These are phyloP conservation scores for Sinocyclocheilus grahami DNA, from an alignment of 2,113 vertebrate genomes.

Conservation along the genomic window DNA sequence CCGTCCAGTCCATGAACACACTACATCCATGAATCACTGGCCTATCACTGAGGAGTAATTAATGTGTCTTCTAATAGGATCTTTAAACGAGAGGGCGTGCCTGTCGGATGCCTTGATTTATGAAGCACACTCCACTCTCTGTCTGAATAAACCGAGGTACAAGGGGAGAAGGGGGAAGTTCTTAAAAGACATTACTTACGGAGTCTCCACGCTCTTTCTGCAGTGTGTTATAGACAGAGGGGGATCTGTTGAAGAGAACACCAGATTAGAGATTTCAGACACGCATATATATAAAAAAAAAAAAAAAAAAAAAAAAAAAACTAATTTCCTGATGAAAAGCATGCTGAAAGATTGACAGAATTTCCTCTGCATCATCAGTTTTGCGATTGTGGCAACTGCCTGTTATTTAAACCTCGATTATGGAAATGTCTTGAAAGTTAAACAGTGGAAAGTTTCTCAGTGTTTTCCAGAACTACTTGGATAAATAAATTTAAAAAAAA, in stretches of 20 bases:
- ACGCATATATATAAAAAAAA: not conserved
- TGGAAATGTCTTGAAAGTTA: not conserved
- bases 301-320: no score
- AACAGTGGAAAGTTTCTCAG: not conserved
- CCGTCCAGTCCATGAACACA: not conserved
- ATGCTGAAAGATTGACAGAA: no score
- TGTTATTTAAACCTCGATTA: not conserved
- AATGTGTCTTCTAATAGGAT: not conserved
- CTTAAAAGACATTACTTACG: conserved; percentile 84
- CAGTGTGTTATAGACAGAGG: conserved; percentile 97
- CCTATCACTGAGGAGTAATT: conserved; percentile 26
- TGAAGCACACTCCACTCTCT: not conserved
- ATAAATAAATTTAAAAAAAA: no score
- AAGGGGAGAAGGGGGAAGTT: not conserved
- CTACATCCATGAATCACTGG: not conserved
- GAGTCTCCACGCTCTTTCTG: conserved; percentile 96
- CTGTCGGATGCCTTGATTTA: conserved; percentile 19
- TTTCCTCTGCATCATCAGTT: not conserved
- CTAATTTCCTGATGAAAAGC: not conserved
- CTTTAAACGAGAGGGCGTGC: conserved; percentile 27
- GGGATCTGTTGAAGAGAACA: conserved; percentile 82
- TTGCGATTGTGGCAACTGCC: not conserved
- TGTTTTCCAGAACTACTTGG: not conserved
- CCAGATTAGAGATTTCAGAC: not conserved
- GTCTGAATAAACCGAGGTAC: not conserved